Conservation (phyloP, 2,797 vertebrate genomes). For the Hippoglossus hippoglossus region DNA sequence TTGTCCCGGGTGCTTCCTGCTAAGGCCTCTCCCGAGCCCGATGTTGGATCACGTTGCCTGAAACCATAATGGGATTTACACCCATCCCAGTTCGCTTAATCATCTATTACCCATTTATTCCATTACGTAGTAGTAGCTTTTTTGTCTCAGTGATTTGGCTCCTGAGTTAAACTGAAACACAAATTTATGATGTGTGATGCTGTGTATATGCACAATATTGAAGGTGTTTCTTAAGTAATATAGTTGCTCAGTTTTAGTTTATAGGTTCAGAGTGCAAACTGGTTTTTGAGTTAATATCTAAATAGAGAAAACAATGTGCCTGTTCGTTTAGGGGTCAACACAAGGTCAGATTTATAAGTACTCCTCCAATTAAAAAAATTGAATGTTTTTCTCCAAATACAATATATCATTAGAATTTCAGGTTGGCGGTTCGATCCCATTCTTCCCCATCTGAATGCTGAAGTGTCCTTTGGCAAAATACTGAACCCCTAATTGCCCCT, state of each 20-base stretch:
- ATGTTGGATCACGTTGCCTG: slow-evolving; percentile 60
- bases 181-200: slow-evolving; percentile 57
- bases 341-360: slow-evolving; percentile 35
- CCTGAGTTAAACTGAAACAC: slow-evolving; percentile 45
- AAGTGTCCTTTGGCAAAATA: no score
- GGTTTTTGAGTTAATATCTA: slow-evolving; percentile 32
- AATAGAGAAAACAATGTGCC: slow-evolving; percentile 26
- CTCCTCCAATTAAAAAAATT: slow-evolving; percentile 15
- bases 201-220: slow-evolving; percentile 33
- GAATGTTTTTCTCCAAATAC: slow-evolving; percentile 12
- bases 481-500: no score
- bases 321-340: slow-evolving; percentile 26
- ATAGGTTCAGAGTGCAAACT: slow-evolving; percentile 24
- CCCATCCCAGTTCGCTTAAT: slow-evolving; percentile 46
- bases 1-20: slow-evolving; percentile 58
- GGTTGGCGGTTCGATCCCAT: not conserved
- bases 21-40: slow-evolving; percentile 44
- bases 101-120: slow-evolving; percentile 60
- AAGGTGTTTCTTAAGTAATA: slow-evolving; percentile 8
- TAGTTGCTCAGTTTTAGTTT: slow-evolving; percentile 25
- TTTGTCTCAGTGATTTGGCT: slow-evolving; percentile 46
- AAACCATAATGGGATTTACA: slow-evolving; percentile 74
- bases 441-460: no score
- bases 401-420: slow-evolving; percentile 20
- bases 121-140: slow-evolving; percentile 39